Evolutionary conservation across 2,797 vertebrate species (phyloP), one percentile per base, ranked within the genome.

Genomic region (Loriculus beryllinus): DNA sequence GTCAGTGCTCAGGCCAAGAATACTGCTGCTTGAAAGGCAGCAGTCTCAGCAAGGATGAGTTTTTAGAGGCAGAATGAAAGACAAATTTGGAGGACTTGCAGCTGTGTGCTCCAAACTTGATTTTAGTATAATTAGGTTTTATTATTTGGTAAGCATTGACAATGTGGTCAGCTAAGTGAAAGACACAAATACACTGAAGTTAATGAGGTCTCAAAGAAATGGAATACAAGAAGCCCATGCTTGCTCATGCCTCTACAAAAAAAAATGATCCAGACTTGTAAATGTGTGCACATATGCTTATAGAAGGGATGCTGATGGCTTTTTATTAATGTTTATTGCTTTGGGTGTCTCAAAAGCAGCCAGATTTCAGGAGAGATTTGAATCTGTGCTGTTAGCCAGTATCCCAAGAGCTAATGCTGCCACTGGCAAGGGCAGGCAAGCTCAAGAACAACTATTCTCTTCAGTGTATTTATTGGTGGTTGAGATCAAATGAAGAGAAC

Each of bases 381-480:
- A 88, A 91, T 71, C 31, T 19, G 8, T 69, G n/a, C 56, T 92
- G 51, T 74, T 94, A 92, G 60, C 52, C 85, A 60, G 39, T 71
- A 68, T 91, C 60, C 72, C 75, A 90, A 84, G 76, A 90, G 63
- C 39, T 86, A 62, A 69, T 69, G 89, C 62, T 59, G 70, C 81
- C 79, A 91, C 14, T 74, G 90, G 82, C 83, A 96, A 95, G 57
- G 90, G 52, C 88, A 95, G 63, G 18, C 47, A 80, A 92, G 42
- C 67, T 91, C 52, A 84, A 79, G 51, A 96, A 59, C 54, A 85
- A 12, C n/a, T 74, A 25, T 72, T 92, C 54, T 77, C 65, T 89
- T 92, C 62, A 82, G 71, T 39, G 65, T 59, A 77, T 56, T 88
- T 57, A 60, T 84, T 69, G 40, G 26, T 70, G 20, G 22, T 88